Percentiles rank a stretch among this genome's conserved stretches.
These are phyloP conservation scores for Drosophila pandora DNA, from an alignment of 1,140 invertebrate species.

Conservation along the genomic window DNA sequence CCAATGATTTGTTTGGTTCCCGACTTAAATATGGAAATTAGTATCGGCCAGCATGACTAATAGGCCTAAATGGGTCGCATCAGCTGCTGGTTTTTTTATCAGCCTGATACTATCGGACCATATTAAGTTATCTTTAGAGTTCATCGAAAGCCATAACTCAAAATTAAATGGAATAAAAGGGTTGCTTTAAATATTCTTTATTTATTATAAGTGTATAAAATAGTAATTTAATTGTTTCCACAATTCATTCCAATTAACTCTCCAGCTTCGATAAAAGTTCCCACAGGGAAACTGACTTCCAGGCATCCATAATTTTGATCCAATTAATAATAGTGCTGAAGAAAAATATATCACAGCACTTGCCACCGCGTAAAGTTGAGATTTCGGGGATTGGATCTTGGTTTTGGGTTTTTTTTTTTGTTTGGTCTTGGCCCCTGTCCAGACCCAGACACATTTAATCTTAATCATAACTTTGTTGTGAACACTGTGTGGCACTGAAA, in stretches of 20 bases:
- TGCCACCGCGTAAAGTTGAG: constrained; percentile 61
- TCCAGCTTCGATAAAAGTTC: constrained; percentile 15
- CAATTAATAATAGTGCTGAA: constrained; percentile 74
- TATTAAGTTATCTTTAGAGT: constrained; percentile 28
- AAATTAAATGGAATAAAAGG: constrained; percentile 1
- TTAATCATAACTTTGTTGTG: constrained; percentile 80
- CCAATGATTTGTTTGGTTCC: constrained; percentile 64
- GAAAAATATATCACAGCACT: constrained; percentile 59
- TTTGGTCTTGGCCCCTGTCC: constrained; percentile 13
- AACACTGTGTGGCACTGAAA: constrained; percentile 50
- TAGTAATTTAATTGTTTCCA: neutral
- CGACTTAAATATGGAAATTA: constrained; percentile 65
- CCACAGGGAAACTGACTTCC: constrained; percentile 10
- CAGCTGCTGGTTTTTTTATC: constrained; percentile 48
- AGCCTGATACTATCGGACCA: neutral
- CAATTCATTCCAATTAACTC: neutral
- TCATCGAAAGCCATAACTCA: constrained; percentile 11
- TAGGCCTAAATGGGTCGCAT: constrained; percentile 65
- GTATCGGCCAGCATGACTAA: constrained; percentile 57
- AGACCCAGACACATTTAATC: constrained; percentile 58
- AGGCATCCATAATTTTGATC: constrained; percentile 18
- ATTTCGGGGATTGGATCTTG: neutral
- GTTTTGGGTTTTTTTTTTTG: neutral
- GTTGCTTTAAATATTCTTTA: no score
- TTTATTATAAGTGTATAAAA: no score